Evolutionary conservation across 2,888 invertebrate genomes (phyloP).

Genomic region (Apamea sordens): DNA sequence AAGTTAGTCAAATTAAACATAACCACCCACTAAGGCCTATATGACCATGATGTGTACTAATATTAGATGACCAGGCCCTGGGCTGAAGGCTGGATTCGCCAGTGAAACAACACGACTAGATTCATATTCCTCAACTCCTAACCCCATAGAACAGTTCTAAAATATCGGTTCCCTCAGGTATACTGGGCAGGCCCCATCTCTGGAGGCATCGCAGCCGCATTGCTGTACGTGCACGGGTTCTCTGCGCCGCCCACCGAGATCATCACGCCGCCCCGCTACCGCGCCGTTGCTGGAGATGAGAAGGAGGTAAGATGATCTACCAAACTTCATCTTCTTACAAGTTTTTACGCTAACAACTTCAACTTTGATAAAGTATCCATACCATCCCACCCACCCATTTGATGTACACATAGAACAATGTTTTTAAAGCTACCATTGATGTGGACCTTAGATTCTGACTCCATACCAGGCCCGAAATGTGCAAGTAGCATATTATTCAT

Average conservation of each 20-base stretch:
- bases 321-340: neutral
- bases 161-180: constrained; percentile 84
- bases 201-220: constrained; percentile 94
- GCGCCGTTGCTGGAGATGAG: constrained; percentile 91
- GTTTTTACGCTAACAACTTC: neutral
- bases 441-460: neutral
- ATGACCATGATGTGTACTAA: no score
- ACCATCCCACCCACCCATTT: neutral
- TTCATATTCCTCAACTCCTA: neutral
- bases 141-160: neutral
- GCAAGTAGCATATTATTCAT: neutral
- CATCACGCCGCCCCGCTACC: constrained; percentile 88
- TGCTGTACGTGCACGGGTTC: constrained; percentile 93
- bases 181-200: constrained; percentile 97
- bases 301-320: constrained; percentile 91
- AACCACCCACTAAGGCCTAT: neutral
- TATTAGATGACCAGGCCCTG: neutral
- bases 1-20: neutral
- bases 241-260: constrained; percentile 85
- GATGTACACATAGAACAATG: neutral
- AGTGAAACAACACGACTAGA: neutral
- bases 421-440: neutral
- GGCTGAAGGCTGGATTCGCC: neutral
- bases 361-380: neutral
- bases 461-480: neutral